phyloP scores from a whole-genome alignment of 2,113 vertebrate species.

The Toxotes jaculatrix region DNA sequence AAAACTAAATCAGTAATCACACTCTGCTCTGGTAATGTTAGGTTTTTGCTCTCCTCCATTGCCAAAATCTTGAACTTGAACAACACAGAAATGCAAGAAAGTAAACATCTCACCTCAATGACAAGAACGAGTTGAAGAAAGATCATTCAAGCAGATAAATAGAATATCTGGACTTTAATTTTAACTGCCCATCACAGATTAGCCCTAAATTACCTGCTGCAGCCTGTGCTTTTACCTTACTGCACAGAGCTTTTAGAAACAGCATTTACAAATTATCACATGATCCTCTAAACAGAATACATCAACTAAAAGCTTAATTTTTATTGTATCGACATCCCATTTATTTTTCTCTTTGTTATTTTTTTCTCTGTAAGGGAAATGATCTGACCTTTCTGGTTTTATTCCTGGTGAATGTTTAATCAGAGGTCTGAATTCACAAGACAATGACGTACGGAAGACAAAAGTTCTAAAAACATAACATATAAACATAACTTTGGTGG shows the following conservation, averaged over 20 bases:
- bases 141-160: background rate
- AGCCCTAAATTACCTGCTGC: background rate
- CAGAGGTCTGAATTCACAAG: background rate
- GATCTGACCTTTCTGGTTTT: conserved; percentile 22
- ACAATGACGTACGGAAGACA: background rate
- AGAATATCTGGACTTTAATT: background rate
- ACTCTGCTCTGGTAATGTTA: background rate
- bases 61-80: background rate
- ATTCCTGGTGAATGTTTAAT: conserved; percentile 14
- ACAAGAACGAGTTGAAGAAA: background rate
- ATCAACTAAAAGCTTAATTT: background rate
- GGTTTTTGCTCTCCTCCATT: background rate
- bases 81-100: background rate
- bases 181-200: background rate
- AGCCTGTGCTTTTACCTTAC: background rate
- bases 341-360: background rate
- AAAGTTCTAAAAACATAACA: background rate
- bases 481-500: background rate
- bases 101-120: background rate
- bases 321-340: background rate
- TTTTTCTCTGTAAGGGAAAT: background rate
- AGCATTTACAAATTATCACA: background rate
- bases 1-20: background rate
- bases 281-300: background rate
- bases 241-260: conserved; percentile 1